Base-by-base conservation (phyloP, 2,888 invertebrate species). In the Phaedon cochleariae region DNA sequence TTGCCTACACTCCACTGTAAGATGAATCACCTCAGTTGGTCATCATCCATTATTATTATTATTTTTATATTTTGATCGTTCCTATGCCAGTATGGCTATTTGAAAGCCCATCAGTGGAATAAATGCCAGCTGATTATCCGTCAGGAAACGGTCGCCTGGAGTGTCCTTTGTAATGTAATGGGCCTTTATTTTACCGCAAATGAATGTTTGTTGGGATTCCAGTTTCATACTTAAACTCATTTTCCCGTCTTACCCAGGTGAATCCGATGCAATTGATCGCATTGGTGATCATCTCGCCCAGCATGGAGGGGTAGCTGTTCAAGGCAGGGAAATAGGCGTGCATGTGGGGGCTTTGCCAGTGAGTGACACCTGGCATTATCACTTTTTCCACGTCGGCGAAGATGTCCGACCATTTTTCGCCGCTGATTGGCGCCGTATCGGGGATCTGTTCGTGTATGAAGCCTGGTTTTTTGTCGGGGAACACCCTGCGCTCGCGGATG, bases 291-390 rank as follows among this genome's bases (percentile, higher is more conserved):
- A 98, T 97, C 74, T 98, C 98, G 0, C 96, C 98, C 79, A 98
- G 87, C 64, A 98, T 87, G 0, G 98, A 97, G 0, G 97, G 96
- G 77, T 92, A 96, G 15, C 95, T 96, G 77, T 95, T 97, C 57
- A 97, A 85, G 0, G 97, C 97, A 0, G 98, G 98, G 84, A 97
- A 98, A 82, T 98, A 98, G 0, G 97, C 98, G 81, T 98, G 98
- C 97, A 97, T 98, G 78, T 97, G 93, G 0, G 98, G 98, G 80
- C 95, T 95, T 83, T 98, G 97, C 96, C 96, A 96, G 79, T 96
- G 96, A 0, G 95, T 95, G 72, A 98, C 94, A 74, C 98, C 98
- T 0, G 98, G 98, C 96, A 99, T 97, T 62, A 99, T 94, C 74
- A 97, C 93, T 37, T 90, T 87, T 76, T 99, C 97, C 0, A 99